phyloP scores from a whole-genome alignment of 37 sponge, comb jelly and placozoan genomes.

The Aplysina aerophoba region DNA sequence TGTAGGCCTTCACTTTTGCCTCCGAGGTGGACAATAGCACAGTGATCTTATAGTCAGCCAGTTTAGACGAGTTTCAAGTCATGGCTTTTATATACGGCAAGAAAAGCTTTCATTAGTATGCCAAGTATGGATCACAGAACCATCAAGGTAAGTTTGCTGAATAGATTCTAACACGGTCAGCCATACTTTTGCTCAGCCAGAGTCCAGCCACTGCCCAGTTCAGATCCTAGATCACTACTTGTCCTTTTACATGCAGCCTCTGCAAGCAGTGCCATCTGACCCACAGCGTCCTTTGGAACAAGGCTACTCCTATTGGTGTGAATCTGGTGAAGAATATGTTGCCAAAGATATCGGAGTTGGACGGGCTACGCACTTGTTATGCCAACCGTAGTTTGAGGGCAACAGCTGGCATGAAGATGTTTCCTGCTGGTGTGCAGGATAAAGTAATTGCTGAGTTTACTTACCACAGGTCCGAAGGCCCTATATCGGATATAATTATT shows the following conservation, averaged over 20 bases:
- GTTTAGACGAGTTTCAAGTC: constrained; percentile 7
- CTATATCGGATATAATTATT: background rate
- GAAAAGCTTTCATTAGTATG: constrained; percentile 38
- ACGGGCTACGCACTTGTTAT: constrained; percentile 38
- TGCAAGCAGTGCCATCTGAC: constrained; percentile 34
- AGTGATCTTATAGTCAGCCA: constrained; percentile 32
- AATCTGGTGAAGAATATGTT: constrained; percentile 40
- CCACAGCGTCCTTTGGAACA: constrained; percentile 36
- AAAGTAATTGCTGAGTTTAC: constrained; percentile 5
- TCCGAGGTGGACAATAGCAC: constrained; percentile 55
- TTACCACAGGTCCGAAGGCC: background rate
- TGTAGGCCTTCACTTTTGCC: constrained; percentile 45
- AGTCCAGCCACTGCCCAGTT: constrained; percentile 29
- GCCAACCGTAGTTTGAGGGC: constrained; percentile 53
- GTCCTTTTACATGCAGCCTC: constrained; percentile 46
- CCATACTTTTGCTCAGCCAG: constrained; percentile 40
- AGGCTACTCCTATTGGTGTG: constrained; percentile 30
- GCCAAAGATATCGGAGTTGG: constrained; percentile 26
- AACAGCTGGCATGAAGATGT: constrained; percentile 57
- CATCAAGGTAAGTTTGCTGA: constrained; percentile 52
- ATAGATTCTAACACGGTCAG: constrained; percentile 34
- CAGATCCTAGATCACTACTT: constrained; percentile 38
- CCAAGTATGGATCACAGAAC: constrained; percentile 44
- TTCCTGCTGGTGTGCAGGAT: constrained; percentile 22
- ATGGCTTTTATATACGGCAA: constrained; percentile 25